phyloP scores from a whole-genome alignment of 1,140 invertebrate species.

The Pogonomyrmex barbatus region DNA sequence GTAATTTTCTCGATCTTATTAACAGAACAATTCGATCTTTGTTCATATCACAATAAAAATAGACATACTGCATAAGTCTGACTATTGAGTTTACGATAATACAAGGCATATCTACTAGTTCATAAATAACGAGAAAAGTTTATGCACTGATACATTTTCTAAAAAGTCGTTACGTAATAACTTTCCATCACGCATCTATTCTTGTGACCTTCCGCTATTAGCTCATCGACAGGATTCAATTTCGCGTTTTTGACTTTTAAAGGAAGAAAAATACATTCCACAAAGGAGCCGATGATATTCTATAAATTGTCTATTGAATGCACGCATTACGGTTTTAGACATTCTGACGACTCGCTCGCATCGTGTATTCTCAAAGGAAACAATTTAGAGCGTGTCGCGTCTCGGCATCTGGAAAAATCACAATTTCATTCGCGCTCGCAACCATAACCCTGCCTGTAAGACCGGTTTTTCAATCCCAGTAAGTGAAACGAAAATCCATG shows the following conservation, averaged over 20 bases:
- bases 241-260: background rate
- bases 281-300: background rate
- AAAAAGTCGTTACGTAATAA: constrained; percentile 10
- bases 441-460: constrained; percentile 36
- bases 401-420: constrained; percentile 17
- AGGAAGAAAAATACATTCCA: background rate
- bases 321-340: background rate
- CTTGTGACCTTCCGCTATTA: background rate
- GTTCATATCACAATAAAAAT: background rate
- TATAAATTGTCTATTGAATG: constrained; percentile 11
- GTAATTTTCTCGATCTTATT: background rate
- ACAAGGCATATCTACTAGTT: background rate
- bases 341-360: background rate
- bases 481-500: constrained; percentile 63
- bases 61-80: background rate
- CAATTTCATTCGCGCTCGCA: constrained; percentile 43
- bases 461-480: constrained; percentile 57
- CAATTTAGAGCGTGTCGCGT: constrained; percentile 23
- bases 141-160: background rate
- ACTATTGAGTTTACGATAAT: background rate
- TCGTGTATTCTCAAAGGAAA: background rate
- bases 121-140: constrained; percentile 42
- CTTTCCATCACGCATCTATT: constrained; percentile 2
- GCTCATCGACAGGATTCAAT: background rate
- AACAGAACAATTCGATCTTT: constrained; percentile 2